A percentile compares a stretch with the other conserved stretches of the same genome.
Evolutionary conservation across 2,797 vertebrate genomes (phyloP).

Genomic region (Hipposideros larvatus): DNA sequence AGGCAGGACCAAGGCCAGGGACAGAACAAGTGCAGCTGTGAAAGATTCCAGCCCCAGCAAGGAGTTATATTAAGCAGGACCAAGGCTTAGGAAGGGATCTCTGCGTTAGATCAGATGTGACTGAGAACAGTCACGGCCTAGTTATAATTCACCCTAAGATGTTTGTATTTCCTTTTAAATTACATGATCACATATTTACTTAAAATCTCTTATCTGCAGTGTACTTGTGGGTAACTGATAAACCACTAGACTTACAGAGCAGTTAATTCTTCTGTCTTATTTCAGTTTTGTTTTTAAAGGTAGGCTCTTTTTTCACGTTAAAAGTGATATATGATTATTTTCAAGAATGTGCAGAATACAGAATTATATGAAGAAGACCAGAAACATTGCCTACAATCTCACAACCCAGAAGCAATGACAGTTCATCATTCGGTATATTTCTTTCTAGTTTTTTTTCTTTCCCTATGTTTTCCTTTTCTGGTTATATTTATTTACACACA

Average conservation of each 20-base stretch:
- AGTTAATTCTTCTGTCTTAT: conserved; percentile 37
- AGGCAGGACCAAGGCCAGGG: neutral
- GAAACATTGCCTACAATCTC: neutral
- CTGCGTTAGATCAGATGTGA: neutral
- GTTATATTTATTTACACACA: neutral
- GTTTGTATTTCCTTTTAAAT: conserved; percentile 28
- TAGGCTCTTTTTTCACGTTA: neutral
- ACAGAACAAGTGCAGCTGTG: neutral
- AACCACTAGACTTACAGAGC: neutral
- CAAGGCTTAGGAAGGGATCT: neutral
- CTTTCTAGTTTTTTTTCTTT: neutral
- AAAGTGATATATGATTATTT: neutral
- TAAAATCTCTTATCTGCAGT: neutral
- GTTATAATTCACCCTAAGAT: neutral
- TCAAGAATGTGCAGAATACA: conserved; percentile 18
- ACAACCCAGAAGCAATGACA: neutral
- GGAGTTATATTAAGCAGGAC: neutral
- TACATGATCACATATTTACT: neutral
- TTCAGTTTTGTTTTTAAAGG: conserved; percentile 53
- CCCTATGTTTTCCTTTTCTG: neutral
- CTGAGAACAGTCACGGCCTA: neutral
- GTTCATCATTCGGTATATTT: neutral
- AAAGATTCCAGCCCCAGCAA: neutral
- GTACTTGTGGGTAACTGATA: neutral
- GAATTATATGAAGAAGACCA: neutral